Base-by-base conservation (phyloP, 2,888 invertebrate species). In the Tortrix viridana region DNA sequence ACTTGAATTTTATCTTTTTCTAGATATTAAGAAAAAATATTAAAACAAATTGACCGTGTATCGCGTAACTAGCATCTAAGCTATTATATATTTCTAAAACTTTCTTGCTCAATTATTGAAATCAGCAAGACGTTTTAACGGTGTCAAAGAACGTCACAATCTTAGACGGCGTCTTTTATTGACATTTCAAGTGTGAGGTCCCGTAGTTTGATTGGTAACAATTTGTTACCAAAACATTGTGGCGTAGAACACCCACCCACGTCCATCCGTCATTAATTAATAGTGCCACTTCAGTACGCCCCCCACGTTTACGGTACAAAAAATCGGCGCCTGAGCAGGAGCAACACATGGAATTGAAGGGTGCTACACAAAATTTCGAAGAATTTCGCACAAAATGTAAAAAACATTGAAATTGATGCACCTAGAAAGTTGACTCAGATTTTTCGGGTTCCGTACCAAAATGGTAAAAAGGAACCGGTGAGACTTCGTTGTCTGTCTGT, bases 161-260 rank as follows among this genome's bases (percentile, higher is more conserved):
- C 64, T 43, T 46, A 44, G 57, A 26, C 65, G 78, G 82, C 86
- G 86, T 87, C 86, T 84, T n/a, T 83, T 80, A 86, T 79, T 80
- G 81, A 79, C 78, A 80, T 85, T 84, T 84, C 67, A 84, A 84
- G 85, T 89, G 90, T 88, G 89, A 81, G 86, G 88, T 89, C 90
- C 84, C 75, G 72, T 71, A 71, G 82, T 75, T 84, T 81, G 76
- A 85, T 86, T 85, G 81, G 84, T 88, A 85, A 88, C 81, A 85
- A 86, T 85, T 84, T 89, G 88, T 88, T 84, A 85, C 86, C 88
- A 85, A 88, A 91, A 89, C 86, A 88, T 79, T 84, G 84, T 81
- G 86, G 88, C 86, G 80, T 80, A 69, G 77, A 86, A 85, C 85
- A 84, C 82, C 80, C 84, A 79, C 79, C 84, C 77, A 79, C 82